Evolutionary conservation across 2,113 vertebrate genomes (phyloP), one percentile per base, ranked within the genome.

Genomic region (Burhinus oedicnemus): DNA sequence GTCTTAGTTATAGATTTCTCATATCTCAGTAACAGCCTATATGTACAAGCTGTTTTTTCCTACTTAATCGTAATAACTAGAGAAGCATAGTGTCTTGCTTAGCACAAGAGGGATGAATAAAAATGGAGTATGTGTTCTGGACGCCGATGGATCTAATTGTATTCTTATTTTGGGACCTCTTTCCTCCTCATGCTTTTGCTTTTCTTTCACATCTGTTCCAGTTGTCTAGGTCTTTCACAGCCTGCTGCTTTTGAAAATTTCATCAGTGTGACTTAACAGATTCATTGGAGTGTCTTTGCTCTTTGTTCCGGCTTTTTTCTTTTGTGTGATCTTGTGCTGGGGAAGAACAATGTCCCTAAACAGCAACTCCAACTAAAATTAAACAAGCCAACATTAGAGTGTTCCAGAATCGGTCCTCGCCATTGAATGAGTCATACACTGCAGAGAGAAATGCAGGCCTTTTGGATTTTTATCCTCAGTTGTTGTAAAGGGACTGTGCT

Each of bases 351-450:
- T 66, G 58, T 89, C 91, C 57, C 70, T 92, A 75, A 95, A 77
- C 51, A 93, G 60, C 34, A 86, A 82, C 88, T 94, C 49, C n/a
- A 93, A 74, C 44, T 57, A 86, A 95, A 92, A 97, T 96, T 49
- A 90, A 90, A 95, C 91, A 78, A 90, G 10, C 26, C 82, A 54
- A 88, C 44, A 62, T 51, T 93, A 69, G 83, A 94, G 38, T 49
- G 36, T 94, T 81, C 69, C 61, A 87, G 55, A 82, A 93, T 58
- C 15, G 7, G 36, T 65, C 52, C n/a, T 88, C 83, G 79, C 79
- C 83, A 87, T 38, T 62, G 89, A 71, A 94, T 97, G 96, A 98
- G 61, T 98, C 96, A 98, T 77, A 68, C 57, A 47, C 30, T 54
- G 11, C 62, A 80, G 51, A 57, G 69, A 62, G 75, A 54, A 90